Evolutionary conservation across 1,140 invertebrate genomes (phyloP).

Genomic region (Hycleus phaleratus): DNA sequence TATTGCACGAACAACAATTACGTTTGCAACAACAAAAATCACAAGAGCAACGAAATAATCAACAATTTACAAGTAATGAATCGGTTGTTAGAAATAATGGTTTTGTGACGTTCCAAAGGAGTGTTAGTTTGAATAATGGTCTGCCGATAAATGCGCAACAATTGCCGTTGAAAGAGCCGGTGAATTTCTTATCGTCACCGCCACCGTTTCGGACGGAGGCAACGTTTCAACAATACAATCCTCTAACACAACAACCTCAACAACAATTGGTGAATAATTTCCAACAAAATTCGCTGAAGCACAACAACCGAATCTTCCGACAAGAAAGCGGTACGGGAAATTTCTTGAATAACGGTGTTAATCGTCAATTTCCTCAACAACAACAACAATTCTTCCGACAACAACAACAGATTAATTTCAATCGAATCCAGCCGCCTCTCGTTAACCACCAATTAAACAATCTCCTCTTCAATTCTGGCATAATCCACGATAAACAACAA

Average conservation of each 20-base stretch:
- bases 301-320: slow-evolving; percentile 40
- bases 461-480: slow-evolving; percentile 54
- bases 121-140: slow-evolving; percentile 41
- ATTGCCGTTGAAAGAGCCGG: slow-evolving; percentile 32
- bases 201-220: slow-evolving; percentile 15
- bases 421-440: slow-evolving; percentile 31
- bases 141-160: slow-evolving; percentile 33
- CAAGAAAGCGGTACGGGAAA: slow-evolving; percentile 44
- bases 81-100: slow-evolving; percentile 4
- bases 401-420: slow-evolving; percentile 1
- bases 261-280: background rate
- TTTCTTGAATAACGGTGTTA: slow-evolving; percentile 34
- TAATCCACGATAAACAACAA: slow-evolving; percentile 49
- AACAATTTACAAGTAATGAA: slow-evolving; percentile 18
- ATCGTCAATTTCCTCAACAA: slow-evolving; percentile 5
- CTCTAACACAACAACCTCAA: background rate
- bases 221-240: slow-evolving; percentile 14
- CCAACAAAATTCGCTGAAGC: slow-evolving; percentile 5
- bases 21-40: slow-evolving; percentile 32
- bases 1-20: slow-evolving; percentile 41
- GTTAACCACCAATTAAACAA: slow-evolving; percentile 56
- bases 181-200: slow-evolving; percentile 21
- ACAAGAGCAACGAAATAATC: slow-evolving; percentile 38
- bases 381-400: slow-evolving; percentile 25
- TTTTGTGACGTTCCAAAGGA: slow-evolving; percentile 44